These are phyloP conservation scores for Chrysolina americana DNA, from an alignment of 2,888 invertebrate genomes.

Conservation along the genomic window DNA sequence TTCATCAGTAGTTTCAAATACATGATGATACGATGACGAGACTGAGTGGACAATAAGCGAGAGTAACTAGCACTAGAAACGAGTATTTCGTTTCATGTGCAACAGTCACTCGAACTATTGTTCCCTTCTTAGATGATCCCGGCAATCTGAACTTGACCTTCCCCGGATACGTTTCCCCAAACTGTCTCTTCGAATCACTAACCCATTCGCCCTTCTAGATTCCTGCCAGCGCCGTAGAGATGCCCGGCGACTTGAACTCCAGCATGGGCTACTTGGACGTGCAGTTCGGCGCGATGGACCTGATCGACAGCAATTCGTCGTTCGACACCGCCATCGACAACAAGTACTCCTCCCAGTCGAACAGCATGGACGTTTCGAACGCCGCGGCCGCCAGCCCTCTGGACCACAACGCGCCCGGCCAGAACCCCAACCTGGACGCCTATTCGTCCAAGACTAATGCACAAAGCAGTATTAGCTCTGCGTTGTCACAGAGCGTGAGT, in stretches of 20 bases:
- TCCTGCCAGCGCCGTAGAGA: slow-evolving; percentile 94
- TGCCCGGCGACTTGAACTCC: slow-evolving; percentile 91
- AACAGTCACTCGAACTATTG: slow-evolving; percentile 27
- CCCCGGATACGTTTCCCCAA: background rate
- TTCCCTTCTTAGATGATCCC: slow-evolving; percentile 43
- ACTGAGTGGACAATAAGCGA: slow-evolving; percentile 52
- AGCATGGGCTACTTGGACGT: slow-evolving; percentile 88
- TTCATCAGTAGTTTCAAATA: too few species aligned
- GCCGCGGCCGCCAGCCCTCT: slow-evolving; percentile 58
- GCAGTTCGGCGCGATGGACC: slow-evolving; percentile 93
- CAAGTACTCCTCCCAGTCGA: slow-evolving; percentile 66
- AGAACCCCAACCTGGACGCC: slow-evolving; percentile 71
- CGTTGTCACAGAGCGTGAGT: slow-evolving; percentile 67
- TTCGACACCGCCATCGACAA: slow-evolving; percentile 69
- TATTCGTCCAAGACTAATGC: slow-evolving; percentile 64
- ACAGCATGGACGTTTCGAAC: slow-evolving; percentile 58
- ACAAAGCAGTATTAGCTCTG: slow-evolving; percentile 69
- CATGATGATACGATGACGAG: slow-evolving; percentile 64
- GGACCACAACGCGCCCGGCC: slow-evolving; percentile 68
- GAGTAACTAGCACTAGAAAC: slow-evolving; percentile 29
- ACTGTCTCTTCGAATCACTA: background rate
- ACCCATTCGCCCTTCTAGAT: slow-evolving; percentile 75
- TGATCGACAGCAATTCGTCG: slow-evolving; percentile 71
- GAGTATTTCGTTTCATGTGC: slow-evolving; percentile 48
- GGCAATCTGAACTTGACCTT: slow-evolving; percentile 47